phyloP scores from a whole-genome alignment of 2,113 vertebrate genomes.

The Hystrix brachyura region DNA sequence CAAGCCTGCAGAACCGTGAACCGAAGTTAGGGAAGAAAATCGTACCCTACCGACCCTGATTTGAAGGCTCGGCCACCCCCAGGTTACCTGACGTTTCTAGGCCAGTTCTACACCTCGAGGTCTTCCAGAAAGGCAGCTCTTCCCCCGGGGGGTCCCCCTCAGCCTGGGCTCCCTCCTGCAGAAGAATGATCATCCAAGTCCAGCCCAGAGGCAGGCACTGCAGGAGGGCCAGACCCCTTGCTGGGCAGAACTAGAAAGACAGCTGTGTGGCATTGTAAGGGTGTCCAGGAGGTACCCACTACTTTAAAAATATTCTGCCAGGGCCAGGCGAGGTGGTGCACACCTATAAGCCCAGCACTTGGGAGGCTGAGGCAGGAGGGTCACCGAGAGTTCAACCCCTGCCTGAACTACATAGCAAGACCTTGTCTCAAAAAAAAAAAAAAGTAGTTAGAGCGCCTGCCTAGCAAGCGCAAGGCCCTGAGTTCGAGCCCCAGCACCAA shows the following conservation, averaged over 20 bases:
- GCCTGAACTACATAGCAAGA: not conserved
- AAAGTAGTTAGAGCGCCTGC: not conserved
- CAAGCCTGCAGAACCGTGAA: not conserved
- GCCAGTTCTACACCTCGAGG: not conserved
- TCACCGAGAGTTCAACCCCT: not conserved
- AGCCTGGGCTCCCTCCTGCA: not conserved
- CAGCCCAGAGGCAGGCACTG: not conserved
- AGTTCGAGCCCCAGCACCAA: no score
- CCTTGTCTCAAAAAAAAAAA: not conserved
- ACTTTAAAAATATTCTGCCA: not conserved
- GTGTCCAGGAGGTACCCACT: not conserved
- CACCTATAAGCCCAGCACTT: not conserved
- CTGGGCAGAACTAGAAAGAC: not conserved
- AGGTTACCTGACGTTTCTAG: conserved; percentile 16
- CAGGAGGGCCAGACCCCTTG: no score
- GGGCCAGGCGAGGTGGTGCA: not conserved
- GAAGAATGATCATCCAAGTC: not conserved
- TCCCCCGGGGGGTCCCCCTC: not conserved
- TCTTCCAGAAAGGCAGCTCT: not conserved
- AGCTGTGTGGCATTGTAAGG: not conserved
- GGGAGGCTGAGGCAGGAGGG: not conserved
- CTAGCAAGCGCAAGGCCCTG: no score
- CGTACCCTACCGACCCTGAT: not conserved
- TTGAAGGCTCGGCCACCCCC: conserved; percentile 6
- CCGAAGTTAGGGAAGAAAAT: conserved; percentile 18